Conservation (phyloP, 2,888 invertebrate genomes). For the Acrobasis suavella region DNA sequence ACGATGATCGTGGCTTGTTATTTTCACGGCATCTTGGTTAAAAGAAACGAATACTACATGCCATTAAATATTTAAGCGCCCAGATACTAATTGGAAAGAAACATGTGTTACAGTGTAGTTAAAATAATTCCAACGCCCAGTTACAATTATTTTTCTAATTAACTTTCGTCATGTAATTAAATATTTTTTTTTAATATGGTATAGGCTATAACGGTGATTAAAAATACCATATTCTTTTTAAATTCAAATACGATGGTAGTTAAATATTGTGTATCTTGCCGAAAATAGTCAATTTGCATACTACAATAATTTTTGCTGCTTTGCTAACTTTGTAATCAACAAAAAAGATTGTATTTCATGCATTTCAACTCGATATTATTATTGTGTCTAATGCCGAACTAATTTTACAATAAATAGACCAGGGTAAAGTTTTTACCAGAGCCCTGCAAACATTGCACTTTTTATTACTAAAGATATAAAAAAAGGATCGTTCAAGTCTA, state of each 20-base stretch:
- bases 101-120: constrained; percentile 5
- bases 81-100: constrained; percentile 12
- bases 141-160: constrained; percentile 5
- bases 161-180: neutral
- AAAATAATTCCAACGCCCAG: neutral
- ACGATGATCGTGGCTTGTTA: neutral
- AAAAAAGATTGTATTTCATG: neutral
- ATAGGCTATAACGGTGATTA: too few species aligned
- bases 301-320: too few species aligned
- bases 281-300: too few species aligned
- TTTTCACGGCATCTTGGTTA: constrained; percentile 1
- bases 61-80: constrained; percentile 15
- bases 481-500: neutral
- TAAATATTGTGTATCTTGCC: too few species aligned
- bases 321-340: too few species aligned
- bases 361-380: neutral
- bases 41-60: neutral
- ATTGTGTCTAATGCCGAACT: neutral
- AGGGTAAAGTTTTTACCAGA: too few species aligned
- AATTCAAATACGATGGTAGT: too few species aligned
- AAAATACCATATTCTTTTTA: too few species aligned
- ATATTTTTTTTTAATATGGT: neutral
- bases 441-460: neutral
- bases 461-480: neutral
- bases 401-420: neutral